Base-by-base conservation (phyloP, 1,140 invertebrate genomes). In the Hyposmocoma kahamanoa region DNA sequence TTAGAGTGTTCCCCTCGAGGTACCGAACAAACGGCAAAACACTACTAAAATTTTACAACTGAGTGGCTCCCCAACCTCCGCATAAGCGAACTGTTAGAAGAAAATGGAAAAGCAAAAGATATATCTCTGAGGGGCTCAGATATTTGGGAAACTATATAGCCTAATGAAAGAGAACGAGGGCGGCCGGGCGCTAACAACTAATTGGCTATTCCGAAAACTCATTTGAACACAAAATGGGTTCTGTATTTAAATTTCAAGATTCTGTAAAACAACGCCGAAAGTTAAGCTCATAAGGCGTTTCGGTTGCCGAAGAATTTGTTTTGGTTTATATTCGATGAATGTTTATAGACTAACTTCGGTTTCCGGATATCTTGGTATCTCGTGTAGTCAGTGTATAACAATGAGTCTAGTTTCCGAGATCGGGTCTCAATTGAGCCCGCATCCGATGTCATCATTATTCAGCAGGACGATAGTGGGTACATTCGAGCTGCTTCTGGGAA, bases 211-310 rank as follows among this genome's bases (percentile, higher is more conserved):
- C 78, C 70, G 67, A 81, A 85, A 85, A 85, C 82, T 85, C 82
- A 83, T 85, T 85, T 82, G 76, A 82, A 85, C 79, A 77, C 76
- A 83, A 82, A 85, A 85, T 83, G 82, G 82, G 74, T 85, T 85
- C 67, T 72, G 78, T 85, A 85, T 85, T 85, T 85, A 85, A 85
- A 85, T 85, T 85, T 80, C 64, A 73, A 66, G 67, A 77, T 85
- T 83, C 70, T 57, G 65, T 85, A 77, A 79, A 80, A 83, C 72
- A 80, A 79, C 67, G 67, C 60, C 62, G 67, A 73, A 79, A 74
- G 71, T 82, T 79, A 77, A 80, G 72, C 67, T 67, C 76, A 76
- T 75, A 69, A 68, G 67, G 62, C 59, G 62, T 71, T 72, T 72
- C 59, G 61, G 65, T 73, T 72, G 64, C 56, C 42, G 56, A 65